These are phyloP conservation scores for Axis porcinus DNA, from an alignment of 2,113 vertebrate species.

Conservation along the genomic window DNA sequence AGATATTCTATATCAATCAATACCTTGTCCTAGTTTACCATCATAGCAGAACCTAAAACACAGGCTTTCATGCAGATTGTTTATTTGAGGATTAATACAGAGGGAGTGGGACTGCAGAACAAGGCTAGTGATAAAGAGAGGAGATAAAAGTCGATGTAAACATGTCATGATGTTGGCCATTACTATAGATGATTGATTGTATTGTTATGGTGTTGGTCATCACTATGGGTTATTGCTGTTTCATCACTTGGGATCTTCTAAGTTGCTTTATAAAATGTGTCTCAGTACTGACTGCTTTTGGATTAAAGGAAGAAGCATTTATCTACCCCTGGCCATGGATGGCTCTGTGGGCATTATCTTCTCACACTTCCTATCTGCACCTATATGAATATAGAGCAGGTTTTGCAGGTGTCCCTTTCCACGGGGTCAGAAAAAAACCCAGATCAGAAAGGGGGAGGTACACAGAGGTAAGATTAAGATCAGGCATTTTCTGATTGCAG, in stretches of 20 bases:
- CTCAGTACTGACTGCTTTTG: not conserved
- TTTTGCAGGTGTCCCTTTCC: not conserved
- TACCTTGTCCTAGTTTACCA: not conserved
- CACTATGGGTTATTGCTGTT: not conserved
- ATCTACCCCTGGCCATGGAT: not conserved
- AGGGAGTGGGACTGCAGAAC: not conserved
- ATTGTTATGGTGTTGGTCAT: no score
- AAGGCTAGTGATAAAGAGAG: not conserved
- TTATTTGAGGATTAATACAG: not conserved
- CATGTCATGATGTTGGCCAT: not conserved
- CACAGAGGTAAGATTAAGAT: not conserved
- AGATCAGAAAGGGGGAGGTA: not conserved
- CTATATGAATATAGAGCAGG: not conserved
- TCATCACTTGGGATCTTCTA: not conserved
- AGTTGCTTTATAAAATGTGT: not conserved
- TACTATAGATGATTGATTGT: not conserved
- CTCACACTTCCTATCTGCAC: not conserved
- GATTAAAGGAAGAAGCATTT: not conserved
- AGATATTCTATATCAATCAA: not conserved
- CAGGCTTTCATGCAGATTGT: not conserved
- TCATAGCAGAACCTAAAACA: not conserved
- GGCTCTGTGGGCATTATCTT: not conserved
- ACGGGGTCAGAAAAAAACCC: not conserved
- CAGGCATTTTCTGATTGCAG: accelerated
- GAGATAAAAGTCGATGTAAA: not conserved